Evolutionary conservation across 2,113 vertebrate genomes (phyloP), one percentile per base, ranked within the genome.

Genomic region (Oplegnathus fasciatus): DNA sequence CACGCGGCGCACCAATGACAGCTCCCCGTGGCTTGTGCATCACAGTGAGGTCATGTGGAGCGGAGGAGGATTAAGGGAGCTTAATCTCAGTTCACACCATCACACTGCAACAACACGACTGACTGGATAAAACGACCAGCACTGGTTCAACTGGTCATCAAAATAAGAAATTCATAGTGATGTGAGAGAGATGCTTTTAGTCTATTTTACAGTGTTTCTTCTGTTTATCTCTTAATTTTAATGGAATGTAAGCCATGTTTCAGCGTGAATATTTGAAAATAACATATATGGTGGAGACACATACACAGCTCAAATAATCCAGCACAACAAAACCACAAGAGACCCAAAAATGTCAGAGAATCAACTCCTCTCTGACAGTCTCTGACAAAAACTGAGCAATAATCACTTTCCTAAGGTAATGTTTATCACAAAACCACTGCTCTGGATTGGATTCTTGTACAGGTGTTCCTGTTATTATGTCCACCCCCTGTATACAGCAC

Each of bases 31-130:
- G 81, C 83, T 82, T 37, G 80, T 91, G 91, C 93, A 92, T 93
- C 93, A 91, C 78, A 71, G 89, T 86, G 90, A 91, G 89, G 89
- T 93, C 91, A 93, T 91, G 88, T 90, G 90, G 87, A 92, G 86
- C 79, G 86, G 91, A 86, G 90, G 88, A 89, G 93, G 92, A 94
- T 95, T 94, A 95, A 83, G 65, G 78, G 71, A 82, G 77, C 86
- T 90, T 93, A 92, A 90, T 91, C 89, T 88, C 76, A 44, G 84
- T 85, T 87, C 79, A 82, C 75, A 89, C 78, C 72, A 74, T 90
- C 86, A 76, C 67, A 64, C 83, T 83, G 83, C 75, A 77, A 66
- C 83, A 72, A 62, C 87, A 82, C 64, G 11, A 83, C 82, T 20
- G 48, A 64, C 60, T 22, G 9, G 20, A 75, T 60, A 6, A 71